Base-by-base conservation (phyloP, 2,888 invertebrate species). In the Hermaeophaga mercurialis region DNA sequence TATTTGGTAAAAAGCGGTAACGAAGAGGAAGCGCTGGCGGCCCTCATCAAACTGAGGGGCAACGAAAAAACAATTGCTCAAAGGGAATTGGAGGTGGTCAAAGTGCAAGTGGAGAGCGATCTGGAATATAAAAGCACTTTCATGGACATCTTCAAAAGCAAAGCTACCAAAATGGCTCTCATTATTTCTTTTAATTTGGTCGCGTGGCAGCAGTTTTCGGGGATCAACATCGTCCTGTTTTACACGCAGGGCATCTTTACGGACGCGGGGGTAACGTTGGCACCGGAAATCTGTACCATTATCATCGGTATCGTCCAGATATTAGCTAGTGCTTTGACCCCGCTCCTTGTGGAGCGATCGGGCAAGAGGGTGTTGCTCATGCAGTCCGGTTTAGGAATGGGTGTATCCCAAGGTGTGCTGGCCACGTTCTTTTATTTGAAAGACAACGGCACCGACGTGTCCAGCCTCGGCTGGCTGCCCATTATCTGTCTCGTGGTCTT, bases 191-290 rank as follows among this genome's bases (percentile, higher is more conserved):
- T 85, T 65, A 84, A 86, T 3, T 80, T 94, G 55, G 87, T 90
- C 45, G 59, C 85, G 60, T 89, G 92, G 79, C 94, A 95, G 72
- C 94, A 94, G 76, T 80, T 92, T 62, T 86, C 86, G 1, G 91
- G 91, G 1, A 89, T 91, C 71, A 91, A 91, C 76, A 87, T 90
- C 0, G 87, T 92, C 0, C 81, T 91, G 1, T 90, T 91, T 77
- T 91, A 89, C 76, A 85, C 89, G 67, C 85, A 88, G 63, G 79
- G 78, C 28, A 90, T 91, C 68, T 91, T 91, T 72, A 73, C 77
- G 0, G 86, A 11, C 18, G 70, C 72, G 5, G 71, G 71, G 4
- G 70, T 70, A 2, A 57, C 66, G 0, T 65, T 77, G 24, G 66
- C 86, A 18, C 81, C 88, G 0, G 82, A 85, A 7, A 72, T 86